Base-by-base conservation (phyloP, 2,797 vertebrate genomes). In the Diglossa cyanea region DNA sequence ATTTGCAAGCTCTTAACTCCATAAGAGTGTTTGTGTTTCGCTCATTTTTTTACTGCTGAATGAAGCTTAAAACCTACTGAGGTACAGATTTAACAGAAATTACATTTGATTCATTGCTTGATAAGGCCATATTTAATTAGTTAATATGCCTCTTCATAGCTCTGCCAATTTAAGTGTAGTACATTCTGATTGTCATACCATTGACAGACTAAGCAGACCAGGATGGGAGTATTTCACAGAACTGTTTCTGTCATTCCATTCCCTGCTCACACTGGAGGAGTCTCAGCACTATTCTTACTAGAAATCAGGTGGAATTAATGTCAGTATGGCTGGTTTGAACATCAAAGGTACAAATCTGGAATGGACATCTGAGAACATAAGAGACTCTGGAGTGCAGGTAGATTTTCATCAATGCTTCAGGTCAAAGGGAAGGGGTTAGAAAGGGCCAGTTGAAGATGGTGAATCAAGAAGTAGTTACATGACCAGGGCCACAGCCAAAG, bases 41-140 rank as follows among this genome's bases (percentile, higher is more conserved):
- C 26, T 87, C 33, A 45, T 82, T 73, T 71, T 28, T 50, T 6
- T 35, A 51, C 60, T 55, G 35, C 44, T 73, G 55, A 79, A 73
- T 14, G 10, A 84, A 57, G 18, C 60, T 87, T 71, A 91, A 94
- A 94, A 81, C 10, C 44, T 62, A 51, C 23, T n/a, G 45, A 89
- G 60, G 70, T 12, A 47, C n/a, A 12, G 20, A n/a, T 90, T 93
- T 65, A 90, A 45, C 5, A 88, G 70, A n/a, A 44, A 40, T 61
- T 86, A 39, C 8, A 12, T 63, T 81, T 78, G 44, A 88, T 78
- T 84, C 18, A 58, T 55, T 78, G 25, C 19, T 72, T 85, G 28
- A 35, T 51, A 71, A 61, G n/a, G 33, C 48, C 40, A 40, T 55
- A 87, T 60, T 35, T 3, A 16, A 45, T 61, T 54, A 65, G 45